Conservation (phyloP, 2,888 invertebrate genomes). For the Tinea trinotella region DNA sequence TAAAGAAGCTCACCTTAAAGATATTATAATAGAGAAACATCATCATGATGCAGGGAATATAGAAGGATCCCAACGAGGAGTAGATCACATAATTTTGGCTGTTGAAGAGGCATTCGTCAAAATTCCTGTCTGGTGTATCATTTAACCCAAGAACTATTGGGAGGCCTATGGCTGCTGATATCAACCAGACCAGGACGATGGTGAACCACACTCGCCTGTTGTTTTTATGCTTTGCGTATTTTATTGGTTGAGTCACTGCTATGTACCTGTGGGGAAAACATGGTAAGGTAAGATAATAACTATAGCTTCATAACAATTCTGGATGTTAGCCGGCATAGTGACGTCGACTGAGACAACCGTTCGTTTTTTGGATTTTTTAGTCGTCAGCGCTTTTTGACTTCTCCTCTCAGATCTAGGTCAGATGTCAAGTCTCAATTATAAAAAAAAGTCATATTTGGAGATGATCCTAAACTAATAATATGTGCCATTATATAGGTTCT, state of each 20-base stretch:
- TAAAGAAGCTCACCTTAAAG: constrained; percentile 83
- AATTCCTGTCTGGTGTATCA: constrained; percentile 88
- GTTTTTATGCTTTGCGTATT: constrained; percentile 99
- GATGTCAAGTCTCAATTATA: no score
- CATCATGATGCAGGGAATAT: constrained; percentile 99
- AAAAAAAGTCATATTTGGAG: no score
- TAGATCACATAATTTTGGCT: constrained; percentile 98
- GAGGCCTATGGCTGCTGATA: constrained; percentile 92
- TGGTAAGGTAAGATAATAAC: no score
- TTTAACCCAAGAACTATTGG: constrained; percentile 97
- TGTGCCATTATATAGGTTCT: no score
- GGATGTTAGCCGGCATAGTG: no score
- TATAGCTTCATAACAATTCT: no score
- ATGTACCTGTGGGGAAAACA: constrained; percentile 90
- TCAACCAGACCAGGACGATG: constrained; percentile 95
- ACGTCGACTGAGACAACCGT: no score
- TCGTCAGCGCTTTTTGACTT: no score
- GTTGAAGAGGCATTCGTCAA: constrained; percentile 94
- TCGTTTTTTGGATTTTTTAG: no score
- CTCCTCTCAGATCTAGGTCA: no score
- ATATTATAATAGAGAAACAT: constrained; percentile 97
- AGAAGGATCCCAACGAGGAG: constrained; percentile 98
- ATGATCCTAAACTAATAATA: no score
- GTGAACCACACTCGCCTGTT: constrained; percentile 94
- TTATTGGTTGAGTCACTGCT: constrained; percentile 98